Conservation (phyloP, 2,888 invertebrate genomes). For the Gryllus longicercus region DNA sequence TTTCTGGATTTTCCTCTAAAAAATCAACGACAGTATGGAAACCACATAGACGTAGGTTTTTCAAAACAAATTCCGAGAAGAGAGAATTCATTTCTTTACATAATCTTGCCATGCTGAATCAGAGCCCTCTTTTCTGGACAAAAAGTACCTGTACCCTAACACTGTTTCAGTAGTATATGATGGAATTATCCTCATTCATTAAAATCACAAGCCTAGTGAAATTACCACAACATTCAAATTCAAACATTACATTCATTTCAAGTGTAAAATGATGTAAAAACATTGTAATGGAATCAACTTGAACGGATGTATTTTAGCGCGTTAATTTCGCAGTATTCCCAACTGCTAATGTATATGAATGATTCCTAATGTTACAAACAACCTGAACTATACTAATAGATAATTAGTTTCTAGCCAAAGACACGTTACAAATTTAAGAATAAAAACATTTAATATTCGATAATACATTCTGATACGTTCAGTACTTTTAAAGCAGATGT, state of each 20-base stretch:
- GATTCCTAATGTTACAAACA: not conserved
- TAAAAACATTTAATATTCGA: too few relatives aligned
- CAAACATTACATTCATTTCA: too few relatives aligned
- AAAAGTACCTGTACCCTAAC: too few relatives aligned
- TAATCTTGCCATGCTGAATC: slow-evolving; percentile 30
- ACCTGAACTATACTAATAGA: too few relatives aligned
- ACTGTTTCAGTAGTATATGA: too few relatives aligned
- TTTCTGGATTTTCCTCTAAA: slow-evolving; percentile 55
- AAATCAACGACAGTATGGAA: slow-evolving; percentile 58
- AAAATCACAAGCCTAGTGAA: too few relatives aligned
- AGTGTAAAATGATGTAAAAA: not conserved
- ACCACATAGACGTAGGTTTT: slow-evolving; percentile 52
- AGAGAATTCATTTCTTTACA: slow-evolving; percentile 37
- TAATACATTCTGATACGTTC: too few relatives aligned
- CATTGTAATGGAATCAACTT: not conserved
- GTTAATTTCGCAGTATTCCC: not conserved
- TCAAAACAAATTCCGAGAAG: slow-evolving; percentile 50
- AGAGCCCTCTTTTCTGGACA: not conserved
- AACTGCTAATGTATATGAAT: not conserved
- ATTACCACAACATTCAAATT: too few relatives aligned
- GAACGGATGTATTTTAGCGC: not conserved
- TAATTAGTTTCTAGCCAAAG: too few relatives aligned
- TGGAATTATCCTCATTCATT: too few relatives aligned
- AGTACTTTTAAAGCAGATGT: too few relatives aligned
- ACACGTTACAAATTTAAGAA: too few relatives aligned